Evolutionary conservation across 2,797 vertebrate genomes (phyloP).

Genomic region (Notoglanidium macrostoma): DNA sequence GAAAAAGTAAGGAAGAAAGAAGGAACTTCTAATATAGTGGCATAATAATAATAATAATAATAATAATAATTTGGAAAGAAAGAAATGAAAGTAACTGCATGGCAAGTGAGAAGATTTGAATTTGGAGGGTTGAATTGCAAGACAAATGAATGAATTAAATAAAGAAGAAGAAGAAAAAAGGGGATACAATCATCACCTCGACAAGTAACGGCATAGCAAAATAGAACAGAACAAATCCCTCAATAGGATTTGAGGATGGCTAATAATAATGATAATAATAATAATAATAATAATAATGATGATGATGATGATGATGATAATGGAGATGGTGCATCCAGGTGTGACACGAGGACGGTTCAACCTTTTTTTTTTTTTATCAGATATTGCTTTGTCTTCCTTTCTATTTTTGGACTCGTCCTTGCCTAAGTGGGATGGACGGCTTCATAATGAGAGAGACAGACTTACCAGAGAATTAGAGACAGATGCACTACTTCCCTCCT

Average conservation of each 20-base stretch:
- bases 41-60: no score
- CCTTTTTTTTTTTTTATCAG: neutral
- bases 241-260: no score
- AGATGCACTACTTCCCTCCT: constrained; percentile 49
- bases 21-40: no score
- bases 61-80: neutral
- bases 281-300: constrained; percentile 7
- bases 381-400: constrained; percentile 71
- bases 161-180: no score
- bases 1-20: neutral
- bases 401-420: constrained; percentile 66
- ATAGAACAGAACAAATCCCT: neutral
- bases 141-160: neutral
- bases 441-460: constrained; percentile 61
- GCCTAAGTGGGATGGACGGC: constrained; percentile 73
- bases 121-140: neutral
- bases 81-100: neutral
- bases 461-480: constrained; percentile 58
- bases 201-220: neutral
- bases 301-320: neutral
- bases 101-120: neutral
- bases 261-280: neutral
- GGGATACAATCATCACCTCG: no score
- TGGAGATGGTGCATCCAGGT: neutral
- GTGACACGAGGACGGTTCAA: neutral